Evolutionary conservation across 2,888 invertebrate genomes (phyloP), one percentile per base, ranked within the genome.

Genomic region (Epsilonema sp.): DNA sequence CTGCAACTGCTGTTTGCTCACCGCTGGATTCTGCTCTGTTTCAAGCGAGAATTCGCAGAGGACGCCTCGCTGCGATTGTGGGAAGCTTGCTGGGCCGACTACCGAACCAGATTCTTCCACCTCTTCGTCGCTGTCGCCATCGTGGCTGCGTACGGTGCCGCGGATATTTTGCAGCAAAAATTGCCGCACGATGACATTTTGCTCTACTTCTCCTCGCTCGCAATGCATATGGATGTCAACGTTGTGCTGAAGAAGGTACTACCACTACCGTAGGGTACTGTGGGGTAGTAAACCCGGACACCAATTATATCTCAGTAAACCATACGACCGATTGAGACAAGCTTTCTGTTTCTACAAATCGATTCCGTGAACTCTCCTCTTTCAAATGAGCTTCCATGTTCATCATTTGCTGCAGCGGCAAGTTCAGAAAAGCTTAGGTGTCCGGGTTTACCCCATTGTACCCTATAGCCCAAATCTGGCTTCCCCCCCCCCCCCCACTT

Each of bases 21-120:
- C 67, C 78, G 90, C 51, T 90, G 90, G 90, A 83, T 90, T 58
- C 70, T 90, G 50, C 67, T 90, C 74, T 89, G 89, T 65, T 85
- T 90, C 69, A 70, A 71, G 51, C 57, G 87, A 1, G 87, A 89
- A 67, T 89, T 89, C 63, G 79, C 82, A 0, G 85, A 86, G 65
- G 77, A 78, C 16, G 81, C 83, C 36, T 85, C 85, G 0, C 74
- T 87, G 41, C 74, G 80, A 26, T 21, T 89, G 80, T 89, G 87
- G 87, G 86, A 90, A 70, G 82, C 87, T 2, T 92, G 90, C 69
- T 92, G 92, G 92, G 81, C 87, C 0, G 86, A 86, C 70, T 89
- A 86, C 67, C 77, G 87, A 62, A 90, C 90, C 0, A 85, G 87
- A 66, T 87, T 87, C 67, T 92, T 92, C 70, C 89, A 92, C 64